Percentiles rank a stretch among this genome's conserved stretches.
phyloP scores from a whole-genome alignment of 2,888 invertebrate species.

The Eupithecia pulchellata region DNA sequence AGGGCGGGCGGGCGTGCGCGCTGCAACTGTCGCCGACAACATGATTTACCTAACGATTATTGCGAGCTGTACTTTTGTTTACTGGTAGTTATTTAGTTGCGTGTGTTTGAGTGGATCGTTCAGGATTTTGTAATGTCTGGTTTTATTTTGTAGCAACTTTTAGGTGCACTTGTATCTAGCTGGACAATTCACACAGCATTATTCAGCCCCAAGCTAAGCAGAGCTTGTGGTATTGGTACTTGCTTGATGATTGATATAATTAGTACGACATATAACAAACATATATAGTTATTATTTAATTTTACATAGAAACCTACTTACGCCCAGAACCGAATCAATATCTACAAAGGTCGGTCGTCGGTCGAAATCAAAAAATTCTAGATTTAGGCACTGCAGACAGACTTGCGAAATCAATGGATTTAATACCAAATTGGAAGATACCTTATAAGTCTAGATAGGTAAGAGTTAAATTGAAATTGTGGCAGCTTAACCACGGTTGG shows the following conservation, averaged over 20 bases:
- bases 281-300: no score
- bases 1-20: constrained; percentile 15
- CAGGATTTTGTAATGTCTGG: not conserved
- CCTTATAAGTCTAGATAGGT: not conserved
- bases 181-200: no score
- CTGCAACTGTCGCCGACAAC: constrained; percentile 29
- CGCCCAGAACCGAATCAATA: no score
- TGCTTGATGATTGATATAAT: no score
- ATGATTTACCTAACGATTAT: constrained; percentile 38
- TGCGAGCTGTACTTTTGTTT: constrained; percentile 19
- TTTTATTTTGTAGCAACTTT: not conserved
- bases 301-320: no score
- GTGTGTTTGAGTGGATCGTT: not conserved
- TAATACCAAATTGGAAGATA: not conserved
- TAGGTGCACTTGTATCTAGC: not conserved
- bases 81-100: not conserved
- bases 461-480: not conserved
- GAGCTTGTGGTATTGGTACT: no score
- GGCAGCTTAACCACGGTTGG: not conserved
- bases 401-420: not conserved
- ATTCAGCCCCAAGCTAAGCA: no score
- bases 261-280: no score
- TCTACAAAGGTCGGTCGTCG: no score
- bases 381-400: not conserved
- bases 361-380: no score